Evolutionary conservation across 2,888 invertebrate genomes (phyloP).

Genomic region (Nomada flava): DNA sequence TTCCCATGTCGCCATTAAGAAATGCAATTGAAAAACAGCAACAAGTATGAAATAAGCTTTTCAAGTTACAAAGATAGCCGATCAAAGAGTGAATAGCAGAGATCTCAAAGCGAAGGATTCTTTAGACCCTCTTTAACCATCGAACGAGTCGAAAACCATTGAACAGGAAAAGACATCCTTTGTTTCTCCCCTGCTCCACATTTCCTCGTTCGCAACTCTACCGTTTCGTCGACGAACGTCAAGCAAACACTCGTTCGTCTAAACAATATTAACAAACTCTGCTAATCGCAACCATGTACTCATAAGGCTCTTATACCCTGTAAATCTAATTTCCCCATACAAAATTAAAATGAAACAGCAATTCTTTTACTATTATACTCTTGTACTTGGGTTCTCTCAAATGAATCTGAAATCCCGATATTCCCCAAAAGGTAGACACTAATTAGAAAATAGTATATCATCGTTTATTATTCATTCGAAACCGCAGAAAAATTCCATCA

Average conservation of each 20-base stretch:
- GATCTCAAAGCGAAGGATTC: conserved; percentile 41
- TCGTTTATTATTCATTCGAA: too few species aligned
- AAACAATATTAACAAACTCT: not conserved
- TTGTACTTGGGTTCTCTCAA: too few species aligned
- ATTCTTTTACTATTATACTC: too few species aligned
- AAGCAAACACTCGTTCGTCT: not conserved
- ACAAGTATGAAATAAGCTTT: conserved; percentile 35
- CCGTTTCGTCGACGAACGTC: not conserved
- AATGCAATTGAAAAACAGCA: conserved; percentile 40
- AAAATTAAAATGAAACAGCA: too few species aligned
- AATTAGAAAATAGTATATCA: too few species aligned
- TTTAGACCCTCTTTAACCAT: conserved; percentile 33
- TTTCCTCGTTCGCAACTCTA: not conserved
- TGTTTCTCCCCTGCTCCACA: conserved; percentile 33
- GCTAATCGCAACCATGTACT: not conserved
- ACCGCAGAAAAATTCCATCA: too few species aligned
- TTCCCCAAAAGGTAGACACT: too few species aligned
- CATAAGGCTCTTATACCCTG: not conserved
- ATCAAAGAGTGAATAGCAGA: conserved; percentile 39
- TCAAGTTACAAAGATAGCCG: conserved; percentile 36
- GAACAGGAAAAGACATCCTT: conserved; percentile 45
- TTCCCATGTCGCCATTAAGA: conserved; percentile 24
- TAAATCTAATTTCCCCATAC: not conserved
- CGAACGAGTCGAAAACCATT: conserved; percentile 42
- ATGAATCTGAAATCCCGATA: too few species aligned